A percentile compares a stretch with the other conserved stretches of the same genome.
These are phyloP conservation scores for Grammomys dolichurus DNA, from an alignment of 2,113 vertebrate species.

Conservation along the genomic window DNA sequence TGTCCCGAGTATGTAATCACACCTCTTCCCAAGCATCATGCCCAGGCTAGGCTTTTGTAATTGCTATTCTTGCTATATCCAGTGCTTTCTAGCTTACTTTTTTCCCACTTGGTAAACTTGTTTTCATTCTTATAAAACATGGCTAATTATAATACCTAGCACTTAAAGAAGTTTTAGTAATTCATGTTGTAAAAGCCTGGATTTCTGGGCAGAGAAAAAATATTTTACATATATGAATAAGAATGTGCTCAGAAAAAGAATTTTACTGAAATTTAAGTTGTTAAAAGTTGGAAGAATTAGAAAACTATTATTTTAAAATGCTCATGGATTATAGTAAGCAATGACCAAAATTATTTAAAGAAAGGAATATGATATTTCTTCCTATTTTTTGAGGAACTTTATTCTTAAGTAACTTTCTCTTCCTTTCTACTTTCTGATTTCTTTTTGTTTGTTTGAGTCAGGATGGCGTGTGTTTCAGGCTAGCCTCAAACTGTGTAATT, in stretches of 20 bases:
- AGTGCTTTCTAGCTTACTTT: neutral
- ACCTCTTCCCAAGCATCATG: neutral
- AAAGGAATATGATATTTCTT: constrained; percentile 42
- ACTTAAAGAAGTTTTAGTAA: constrained; percentile 37
- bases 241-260: constrained; percentile 45
- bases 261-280: constrained; percentile 49
- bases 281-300: neutral
- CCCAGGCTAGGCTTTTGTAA: neutral
- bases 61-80: neutral
- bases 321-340: constrained; percentile 37
- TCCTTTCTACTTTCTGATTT: neutral
- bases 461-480: neutral
- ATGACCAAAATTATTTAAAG: constrained; percentile 22
- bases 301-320: constrained; percentile 34
- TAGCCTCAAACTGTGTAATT: neutral
- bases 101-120: constrained; percentile 9
- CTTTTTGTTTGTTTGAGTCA: neutral
- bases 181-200: constrained; percentile 36
- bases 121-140: constrained; percentile 38
- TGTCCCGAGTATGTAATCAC: neutral
- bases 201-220: constrained; percentile 47
- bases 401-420: neutral
- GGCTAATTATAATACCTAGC: constrained; percentile 16
- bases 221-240: constrained; percentile 39
- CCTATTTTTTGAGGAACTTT: constrained; percentile 27